These are phyloP conservation scores for Poliocrania exsul DNA, from an alignment of 2,797 vertebrate species.

Conservation along the genomic window DNA sequence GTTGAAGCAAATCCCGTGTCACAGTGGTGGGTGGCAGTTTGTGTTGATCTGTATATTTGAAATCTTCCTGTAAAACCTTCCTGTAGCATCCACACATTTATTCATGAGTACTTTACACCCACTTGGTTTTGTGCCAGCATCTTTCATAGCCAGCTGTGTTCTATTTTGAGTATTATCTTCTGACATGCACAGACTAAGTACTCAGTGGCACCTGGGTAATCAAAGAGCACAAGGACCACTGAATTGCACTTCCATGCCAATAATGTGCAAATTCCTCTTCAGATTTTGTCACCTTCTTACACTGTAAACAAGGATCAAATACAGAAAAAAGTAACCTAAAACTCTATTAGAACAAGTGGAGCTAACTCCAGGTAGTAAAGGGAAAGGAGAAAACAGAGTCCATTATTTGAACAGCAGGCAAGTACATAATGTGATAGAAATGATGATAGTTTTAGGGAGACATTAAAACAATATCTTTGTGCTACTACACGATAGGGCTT, in stretches of 20 bases:
- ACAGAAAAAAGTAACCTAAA: neutral
- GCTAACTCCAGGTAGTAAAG: rapidly evolving
- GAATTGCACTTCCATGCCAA: neutral
- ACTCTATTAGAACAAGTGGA: rapidly evolving
- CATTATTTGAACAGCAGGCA: neutral
- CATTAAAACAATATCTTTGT: slow-evolving; percentile 9
- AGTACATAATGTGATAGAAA: neutral
- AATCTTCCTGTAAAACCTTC: neutral
- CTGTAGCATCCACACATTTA: neutral
- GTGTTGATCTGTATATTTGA: neutral
- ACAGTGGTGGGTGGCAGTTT: neutral
- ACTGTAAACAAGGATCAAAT: neutral
- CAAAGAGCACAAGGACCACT: neutral
- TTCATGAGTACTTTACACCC: neutral
- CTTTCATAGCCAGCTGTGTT: neutral
- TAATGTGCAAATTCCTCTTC: neutral
- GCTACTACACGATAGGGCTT: neutral
- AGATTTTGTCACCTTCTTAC: neutral
- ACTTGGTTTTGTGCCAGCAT: neutral
- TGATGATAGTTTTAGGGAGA: neutral
- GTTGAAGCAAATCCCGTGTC: neutral
- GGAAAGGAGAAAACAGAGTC: neutral
- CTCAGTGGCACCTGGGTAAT: neutral
- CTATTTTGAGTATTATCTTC: neutral
- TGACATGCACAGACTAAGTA: neutral